These are phyloP conservation scores for Brenthis ino DNA, from an alignment of 2,888 invertebrate species.

Conservation along the genomic window DNA sequence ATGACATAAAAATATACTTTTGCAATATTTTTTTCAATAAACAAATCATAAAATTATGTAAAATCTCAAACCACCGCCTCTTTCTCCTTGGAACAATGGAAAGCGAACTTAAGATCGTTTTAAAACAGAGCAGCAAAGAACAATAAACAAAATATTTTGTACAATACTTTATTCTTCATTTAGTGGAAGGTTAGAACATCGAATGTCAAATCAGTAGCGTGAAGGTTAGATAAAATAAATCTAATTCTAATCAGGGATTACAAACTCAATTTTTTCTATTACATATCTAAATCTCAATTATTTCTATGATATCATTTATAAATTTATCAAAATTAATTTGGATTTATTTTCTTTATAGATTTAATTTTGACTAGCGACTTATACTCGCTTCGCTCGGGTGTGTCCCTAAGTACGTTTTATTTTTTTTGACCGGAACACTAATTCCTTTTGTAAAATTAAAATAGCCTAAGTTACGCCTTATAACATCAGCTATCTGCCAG, in stretches of 20 bases:
- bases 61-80: no score
- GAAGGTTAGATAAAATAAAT: conserved; percentile 17
- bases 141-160: conserved; percentile 10
- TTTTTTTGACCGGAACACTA: no score
- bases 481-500: no score
- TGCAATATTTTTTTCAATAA: no score
- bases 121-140: neutral
- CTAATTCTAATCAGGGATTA: conserved; percentile 3
- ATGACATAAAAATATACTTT: no score
- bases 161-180: conserved; percentile 2
- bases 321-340: neutral
- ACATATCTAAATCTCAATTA: neutral
- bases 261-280: neutral
- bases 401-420: no score
- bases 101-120: conserved; percentile 5
- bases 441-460: no score
- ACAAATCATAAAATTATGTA: no score
- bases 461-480: no score
- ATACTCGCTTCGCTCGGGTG: no score
- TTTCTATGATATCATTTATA: neutral
- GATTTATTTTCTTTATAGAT: no score
- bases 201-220: conserved; percentile 26
- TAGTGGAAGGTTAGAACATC: conserved; percentile 10
- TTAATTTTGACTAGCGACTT: no score
- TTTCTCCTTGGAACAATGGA: neutral